phyloP scores from a whole-genome alignment of 2,113 vertebrate species.

The Sminthopsis crassicaudata region DNA sequence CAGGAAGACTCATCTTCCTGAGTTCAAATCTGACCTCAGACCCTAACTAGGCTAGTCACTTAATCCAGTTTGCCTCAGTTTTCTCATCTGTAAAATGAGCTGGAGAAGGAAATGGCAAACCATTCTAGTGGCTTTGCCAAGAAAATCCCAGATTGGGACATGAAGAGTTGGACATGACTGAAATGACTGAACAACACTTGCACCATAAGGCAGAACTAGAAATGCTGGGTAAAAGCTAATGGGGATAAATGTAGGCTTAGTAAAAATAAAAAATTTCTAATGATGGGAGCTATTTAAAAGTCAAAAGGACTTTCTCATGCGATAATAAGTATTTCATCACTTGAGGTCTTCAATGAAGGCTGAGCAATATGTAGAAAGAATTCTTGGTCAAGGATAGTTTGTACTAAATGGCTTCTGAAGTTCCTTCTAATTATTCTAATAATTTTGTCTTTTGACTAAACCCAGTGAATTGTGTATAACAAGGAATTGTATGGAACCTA shows the following conservation, averaged over 20 bases:
- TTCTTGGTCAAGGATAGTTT: background rate
- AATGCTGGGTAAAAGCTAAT: background rate
- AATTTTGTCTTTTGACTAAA: background rate
- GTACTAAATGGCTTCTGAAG: background rate
- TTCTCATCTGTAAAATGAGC: background rate
- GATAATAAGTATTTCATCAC: background rate
- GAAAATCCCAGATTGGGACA: background rate
- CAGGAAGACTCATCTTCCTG: background rate
- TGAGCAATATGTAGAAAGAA: background rate
- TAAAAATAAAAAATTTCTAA: background rate
- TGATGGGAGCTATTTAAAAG: background rate
- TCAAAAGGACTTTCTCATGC: background rate
- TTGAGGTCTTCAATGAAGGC: background rate
- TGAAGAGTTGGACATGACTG: background rate
- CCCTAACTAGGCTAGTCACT: background rate
- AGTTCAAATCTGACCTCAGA: background rate
- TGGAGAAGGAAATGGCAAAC: background rate
- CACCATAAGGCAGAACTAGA: background rate
- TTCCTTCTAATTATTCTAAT: background rate
- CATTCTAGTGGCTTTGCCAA: background rate
- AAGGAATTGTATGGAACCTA: background rate
- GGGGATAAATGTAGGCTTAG: background rate
- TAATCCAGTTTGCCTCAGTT: background rate
- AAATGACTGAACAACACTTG: no score
- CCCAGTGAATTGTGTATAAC: background rate